Base-by-base conservation (phyloP, 2,113 vertebrate genomes). In the Ondatra zibethicus region DNA sequence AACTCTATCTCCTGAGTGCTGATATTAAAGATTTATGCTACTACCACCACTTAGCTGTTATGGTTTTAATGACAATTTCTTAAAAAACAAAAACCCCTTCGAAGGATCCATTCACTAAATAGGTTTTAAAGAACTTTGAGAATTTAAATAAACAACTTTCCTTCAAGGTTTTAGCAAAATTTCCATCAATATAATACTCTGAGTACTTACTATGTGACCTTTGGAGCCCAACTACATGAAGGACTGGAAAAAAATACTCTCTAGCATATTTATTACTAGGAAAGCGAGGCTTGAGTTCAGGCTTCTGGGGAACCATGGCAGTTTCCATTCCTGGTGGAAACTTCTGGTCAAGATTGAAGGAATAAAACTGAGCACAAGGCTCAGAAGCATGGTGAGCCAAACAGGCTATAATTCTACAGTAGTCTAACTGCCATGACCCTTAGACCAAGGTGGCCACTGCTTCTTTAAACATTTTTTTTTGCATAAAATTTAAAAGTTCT, bases 11-110 rank as follows among this genome's bases (percentile, higher is more conserved):
- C n/a, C n/a, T n/a, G n/a, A n/a, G n/a, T 80, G 9, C 77, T 55
- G 31, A 16, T 3, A 50, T 52, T 50, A 31, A 78, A 78, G 47
- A 29, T 50, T n/a, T n/a, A n/a, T n/a, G n/a, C n/a, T n/a, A n/a
- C 19, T 33, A n/a, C 36, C 12, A 58, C 11, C 27, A 14, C 7
- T 3, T 39, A 50, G 29, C 36, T 84, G 23, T 77, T 94, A 96
- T 65, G 96, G 92, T 93, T 78, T 91, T 94, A 96, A 94, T 90
- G 84, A 66, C 72, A 89, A 88, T 95, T 94, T 96, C 85, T 73
- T 85, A 88, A 50, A 93, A 84, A 72, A 42, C 29, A 77, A 96
- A 47, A 73, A 29, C 25, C 63, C 45, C 88, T 45, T 45, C n/a
- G 55, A 81, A 75, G 52, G 85, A 70, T 36, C 33, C 68, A 7